Conservation (phyloP, 2,113 vertebrate genomes). For the Scytalopus superciliaris region DNA sequence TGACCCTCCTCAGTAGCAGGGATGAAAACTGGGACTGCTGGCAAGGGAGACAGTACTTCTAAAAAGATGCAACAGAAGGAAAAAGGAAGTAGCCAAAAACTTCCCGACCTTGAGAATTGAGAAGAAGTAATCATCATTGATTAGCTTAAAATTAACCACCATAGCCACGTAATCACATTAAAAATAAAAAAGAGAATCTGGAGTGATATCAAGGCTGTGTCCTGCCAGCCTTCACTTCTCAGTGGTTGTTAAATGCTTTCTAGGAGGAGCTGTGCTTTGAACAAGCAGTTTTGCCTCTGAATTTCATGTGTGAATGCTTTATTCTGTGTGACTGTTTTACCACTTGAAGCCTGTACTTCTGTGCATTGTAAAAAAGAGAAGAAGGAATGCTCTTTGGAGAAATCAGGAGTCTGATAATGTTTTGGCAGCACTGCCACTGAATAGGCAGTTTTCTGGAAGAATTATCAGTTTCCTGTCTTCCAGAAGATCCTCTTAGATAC, state of each 20-base stretch:
- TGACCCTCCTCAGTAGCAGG: neutral
- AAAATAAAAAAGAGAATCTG: neutral
- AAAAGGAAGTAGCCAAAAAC: neutral
- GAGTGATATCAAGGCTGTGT: neutral
- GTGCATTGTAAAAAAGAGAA: neutral
- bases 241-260: neutral
- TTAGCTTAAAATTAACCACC: neutral
- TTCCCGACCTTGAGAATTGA: neutral
- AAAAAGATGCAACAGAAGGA: neutral
- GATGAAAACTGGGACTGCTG: neutral
- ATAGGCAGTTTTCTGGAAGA: neutral
- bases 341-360: neutral
- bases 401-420: neutral
- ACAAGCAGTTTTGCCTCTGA: neutral
- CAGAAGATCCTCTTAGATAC: neutral
- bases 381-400: neutral
- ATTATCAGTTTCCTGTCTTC: neutral
- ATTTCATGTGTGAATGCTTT: neutral
- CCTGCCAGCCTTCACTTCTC: neutral
- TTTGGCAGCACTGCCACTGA: neutral
- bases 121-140: neutral
- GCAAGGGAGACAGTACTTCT: neutral
- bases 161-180: neutral
- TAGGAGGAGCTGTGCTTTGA: neutral
- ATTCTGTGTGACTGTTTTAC: neutral